A percentile compares a stretch with the other conserved stretches of the same genome.
These are phyloP conservation scores for Cerceris ruficornis DNA, from an alignment of 2,888 invertebrate species.

Conservation along the genomic window DNA sequence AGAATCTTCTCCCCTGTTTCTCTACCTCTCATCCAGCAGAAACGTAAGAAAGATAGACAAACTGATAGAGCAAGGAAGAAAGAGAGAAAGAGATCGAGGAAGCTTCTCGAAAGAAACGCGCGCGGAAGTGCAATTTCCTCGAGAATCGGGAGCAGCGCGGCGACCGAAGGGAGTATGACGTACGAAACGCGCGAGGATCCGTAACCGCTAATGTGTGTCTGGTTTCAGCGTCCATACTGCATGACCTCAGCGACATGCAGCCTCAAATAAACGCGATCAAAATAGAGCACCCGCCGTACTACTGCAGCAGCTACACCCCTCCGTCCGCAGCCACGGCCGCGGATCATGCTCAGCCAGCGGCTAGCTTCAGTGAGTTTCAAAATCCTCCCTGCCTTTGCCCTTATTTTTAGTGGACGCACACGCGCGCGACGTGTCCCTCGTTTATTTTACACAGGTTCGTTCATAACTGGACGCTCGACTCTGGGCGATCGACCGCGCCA, in stretches of 20 bases:
- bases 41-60: neutral
- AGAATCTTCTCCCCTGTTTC: no score
- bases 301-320: slow-evolving; percentile 91
- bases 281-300: slow-evolving; percentile 91
- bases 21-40: no score
- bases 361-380: slow-evolving; percentile 81
- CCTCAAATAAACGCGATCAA: slow-evolving; percentile 89
- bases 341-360: slow-evolving; percentile 81
- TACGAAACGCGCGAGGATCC: slow-evolving; percentile 60
- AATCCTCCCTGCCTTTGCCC: slow-evolving; percentile 51
- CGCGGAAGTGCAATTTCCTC: slow-evolving; percentile 50
- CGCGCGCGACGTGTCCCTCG: slow-evolving; percentile 31
- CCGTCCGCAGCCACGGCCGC: slow-evolving; percentile 84
- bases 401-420: slow-evolving; percentile 56
- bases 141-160: slow-evolving; percentile 33
- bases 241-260: slow-evolving; percentile 91
- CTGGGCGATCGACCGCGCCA: no score
- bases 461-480: no score
- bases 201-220: slow-evolving; percentile 74
- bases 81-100: neutral
- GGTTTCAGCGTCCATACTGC: slow-evolving; percentile 95
- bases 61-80: neutral
- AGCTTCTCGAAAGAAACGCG: slow-evolving; percentile 24
- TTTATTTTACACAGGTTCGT: no score
- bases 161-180: slow-evolving; percentile 50